Evolutionary conservation across 2,888 invertebrate species (phyloP).

Genomic region (Tetrapedia diversipes): DNA sequence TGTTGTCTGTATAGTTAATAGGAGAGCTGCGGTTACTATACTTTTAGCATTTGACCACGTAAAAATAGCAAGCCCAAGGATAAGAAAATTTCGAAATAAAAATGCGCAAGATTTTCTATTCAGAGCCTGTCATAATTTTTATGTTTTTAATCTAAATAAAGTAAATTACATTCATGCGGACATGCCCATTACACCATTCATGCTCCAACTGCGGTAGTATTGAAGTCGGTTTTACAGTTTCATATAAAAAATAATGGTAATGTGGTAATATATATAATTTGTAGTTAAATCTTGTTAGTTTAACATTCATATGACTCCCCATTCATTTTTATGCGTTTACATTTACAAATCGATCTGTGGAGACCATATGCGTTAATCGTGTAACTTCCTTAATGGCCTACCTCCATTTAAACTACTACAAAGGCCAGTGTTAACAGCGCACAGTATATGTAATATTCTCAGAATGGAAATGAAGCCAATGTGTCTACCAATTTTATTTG

Average conservation of each 20-base stretch:
- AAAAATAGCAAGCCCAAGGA: constrained; percentile 25
- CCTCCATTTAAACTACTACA: constrained; percentile 74
- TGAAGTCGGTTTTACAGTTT: constrained; percentile 55
- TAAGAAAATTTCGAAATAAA: constrained; percentile 32
- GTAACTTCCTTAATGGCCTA: constrained; percentile 59
- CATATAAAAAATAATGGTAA: constrained; percentile 61
- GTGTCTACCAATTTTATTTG: constrained; percentile 50
- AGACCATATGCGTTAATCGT: constrained; percentile 46
- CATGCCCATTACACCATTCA: constrained; percentile 66
- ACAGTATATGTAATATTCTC: constrained; percentile 46
- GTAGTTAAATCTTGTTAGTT: constrained; percentile 31
- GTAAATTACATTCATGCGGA: constrained; percentile 64
- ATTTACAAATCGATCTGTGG: constrained; percentile 41
- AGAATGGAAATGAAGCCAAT: constrained; percentile 55
- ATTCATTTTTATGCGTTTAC: constrained; percentile 37
- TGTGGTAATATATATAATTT: constrained; percentile 42
- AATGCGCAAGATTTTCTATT: constrained; percentile 37
- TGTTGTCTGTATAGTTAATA: background rate
- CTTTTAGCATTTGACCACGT: constrained; percentile 14
- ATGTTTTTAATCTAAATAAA: constrained; percentile 44
- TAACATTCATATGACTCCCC: constrained; percentile 32
- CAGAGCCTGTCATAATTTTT: background rate
- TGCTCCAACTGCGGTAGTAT: constrained; percentile 64
- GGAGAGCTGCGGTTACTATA: constrained; percentile 10
- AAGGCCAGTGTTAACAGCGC: constrained; percentile 76